phyloP scores from a whole-genome alignment of 1,140 invertebrate genomes.

The Leptonema lineaticorne region DNA sequence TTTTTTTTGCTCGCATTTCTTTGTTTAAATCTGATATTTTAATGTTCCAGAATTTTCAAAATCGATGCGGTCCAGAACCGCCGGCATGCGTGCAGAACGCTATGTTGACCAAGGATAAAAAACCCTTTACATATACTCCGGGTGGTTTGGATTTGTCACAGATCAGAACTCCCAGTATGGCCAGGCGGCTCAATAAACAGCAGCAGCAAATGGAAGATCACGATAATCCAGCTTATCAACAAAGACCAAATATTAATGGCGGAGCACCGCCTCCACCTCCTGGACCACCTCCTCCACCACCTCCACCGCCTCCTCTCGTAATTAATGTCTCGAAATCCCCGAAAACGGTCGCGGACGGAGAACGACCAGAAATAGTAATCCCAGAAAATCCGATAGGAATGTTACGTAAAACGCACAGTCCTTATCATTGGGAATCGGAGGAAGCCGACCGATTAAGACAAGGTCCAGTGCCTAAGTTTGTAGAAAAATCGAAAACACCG shows the following conservation, averaged over 20 bases:
- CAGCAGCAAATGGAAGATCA: conserved; percentile 54
- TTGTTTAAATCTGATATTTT: not conserved
- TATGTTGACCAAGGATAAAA: conserved; percentile 94
- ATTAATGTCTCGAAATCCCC: conserved; percentile 52
- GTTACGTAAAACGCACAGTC: conserved; percentile 56
- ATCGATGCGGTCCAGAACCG: conserved; percentile 59
- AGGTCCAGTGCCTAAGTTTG: conserved; percentile 51
- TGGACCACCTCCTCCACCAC: conserved; percentile 51
- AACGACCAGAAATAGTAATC: conserved; percentile 68
- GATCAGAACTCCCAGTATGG: conserved; percentile 87
- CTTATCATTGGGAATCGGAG: conserved; percentile 56
- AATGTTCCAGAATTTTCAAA: conserved; percentile 42
- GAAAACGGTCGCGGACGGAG: conserved; percentile 45
- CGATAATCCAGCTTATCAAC: conserved; percentile 56
- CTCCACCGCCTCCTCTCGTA: conserved; percentile 50
- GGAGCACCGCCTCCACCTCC: conserved; percentile 56
- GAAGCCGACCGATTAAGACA: conserved; percentile 48
- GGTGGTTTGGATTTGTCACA: conserved; percentile 88
- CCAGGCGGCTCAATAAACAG: conserved; percentile 70
- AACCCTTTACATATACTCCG: conserved; percentile 92
- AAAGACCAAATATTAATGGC: conserved; percentile 46
- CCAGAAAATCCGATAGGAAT: conserved; percentile 66
- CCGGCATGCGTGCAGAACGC: conserved; percentile 88
- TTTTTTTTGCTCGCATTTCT: not conserved
- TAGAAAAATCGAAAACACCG: conserved; percentile 48